These are phyloP conservation scores for Amiota communis DNA, from an alignment of 2,888 invertebrate species.

Conservation along the genomic window DNA sequence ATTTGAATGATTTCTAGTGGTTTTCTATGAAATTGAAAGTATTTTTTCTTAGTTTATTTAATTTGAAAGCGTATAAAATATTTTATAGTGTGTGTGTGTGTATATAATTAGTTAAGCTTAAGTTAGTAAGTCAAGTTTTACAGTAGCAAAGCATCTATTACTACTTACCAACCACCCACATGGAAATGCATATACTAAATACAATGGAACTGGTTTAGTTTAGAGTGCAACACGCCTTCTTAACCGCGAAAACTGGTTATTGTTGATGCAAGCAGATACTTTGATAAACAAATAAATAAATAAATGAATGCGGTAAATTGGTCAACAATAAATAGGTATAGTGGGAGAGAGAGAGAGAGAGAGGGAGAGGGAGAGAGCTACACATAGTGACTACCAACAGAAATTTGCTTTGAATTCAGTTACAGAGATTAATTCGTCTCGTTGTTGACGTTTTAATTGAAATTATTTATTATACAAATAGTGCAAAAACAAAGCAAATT, in stretches of 20 bases:
- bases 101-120: no score
- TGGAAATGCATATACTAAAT: neutral
- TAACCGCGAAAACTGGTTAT: constrained; percentile 16
- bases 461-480: constrained; percentile 39
- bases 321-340: no score
- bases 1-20: constrained; percentile 5
- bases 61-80: neutral
- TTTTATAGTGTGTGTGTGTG: neutral
- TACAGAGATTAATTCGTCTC: constrained; percentile 51
- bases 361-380: neutral
- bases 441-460: constrained; percentile 58
- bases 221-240: neutral
- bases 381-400: neutral
- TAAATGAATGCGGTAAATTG: neutral
- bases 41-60: neutral
- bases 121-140: no score
- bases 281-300: neutral
- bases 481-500: constrained; percentile 32
- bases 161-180: neutral
- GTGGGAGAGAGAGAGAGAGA: neutral
- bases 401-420: constrained; percentile 17
- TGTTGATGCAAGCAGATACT: neutral
- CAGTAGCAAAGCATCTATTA: no score
- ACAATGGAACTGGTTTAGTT: neutral
- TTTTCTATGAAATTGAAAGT: constrained; percentile 20